Base-by-base conservation (phyloP, 2,888 invertebrate genomes). In the Dryobotodes eremita region DNA sequence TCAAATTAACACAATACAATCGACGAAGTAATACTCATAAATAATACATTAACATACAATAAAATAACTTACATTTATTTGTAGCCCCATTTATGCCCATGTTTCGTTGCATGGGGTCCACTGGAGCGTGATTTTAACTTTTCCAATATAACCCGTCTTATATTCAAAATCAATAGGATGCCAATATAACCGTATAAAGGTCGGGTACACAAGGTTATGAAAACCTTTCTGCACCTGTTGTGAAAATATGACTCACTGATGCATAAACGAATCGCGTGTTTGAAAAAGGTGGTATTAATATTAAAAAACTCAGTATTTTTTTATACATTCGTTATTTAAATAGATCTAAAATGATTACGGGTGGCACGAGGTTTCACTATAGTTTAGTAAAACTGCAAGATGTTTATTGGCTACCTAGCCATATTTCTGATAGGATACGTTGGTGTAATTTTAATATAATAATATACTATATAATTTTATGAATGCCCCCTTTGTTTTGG, bases 181-280 rank as follows among this genome's bases (percentile, higher is more conserved):
- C 77, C 73, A 48, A 80, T 71, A 62, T 70, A 59, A 66, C 86
- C 72, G 57, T 71, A 75, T 78, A 87, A 78, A 70, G 86, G 86
- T 74, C 78, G 59, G 61, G 62, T 20, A 76, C 48, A 31, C 55
- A 53, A 59, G 55, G 74, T 77, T 79, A 88, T 75, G 75, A 71
- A 74, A 75, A 87, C 53, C 73, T 31, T 65, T 86, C 31, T 71
- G 73, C 85, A 87, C 73, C 80, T 76, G 75, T 80, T 71, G 68
- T 84, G 57, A 57, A 55, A 75, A 75, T 72, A 57, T 71, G 71
- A 72, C 64, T 69, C 77, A 82, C 53, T 65, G 83, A 71, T 70
- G 77, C 77, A 77, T 72, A 83, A 73, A 82, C 15, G 55, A 50
- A 65, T 76, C 82, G 71, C 71, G 86, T 75, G 82, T 71, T 61